Evolutionary conservation across 2,797 vertebrate genomes (phyloP), one percentile per base, ranked within the genome.

Genomic region (Urophycis tenuis): DNA sequence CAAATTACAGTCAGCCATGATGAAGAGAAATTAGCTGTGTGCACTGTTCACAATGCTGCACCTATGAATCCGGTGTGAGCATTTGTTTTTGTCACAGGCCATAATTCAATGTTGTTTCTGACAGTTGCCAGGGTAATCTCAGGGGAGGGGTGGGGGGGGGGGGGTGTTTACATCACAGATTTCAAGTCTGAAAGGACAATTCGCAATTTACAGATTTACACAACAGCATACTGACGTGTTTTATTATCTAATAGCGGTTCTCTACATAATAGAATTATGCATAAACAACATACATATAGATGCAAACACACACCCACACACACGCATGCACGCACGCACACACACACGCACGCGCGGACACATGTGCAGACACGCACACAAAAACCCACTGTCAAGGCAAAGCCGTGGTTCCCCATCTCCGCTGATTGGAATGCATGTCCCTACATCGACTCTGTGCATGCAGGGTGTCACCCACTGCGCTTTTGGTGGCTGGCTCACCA

Each of bases 401-500:
- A n/a, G n/a, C n/a, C n/a, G n/a, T n/a, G n/a, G n/a, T n/a, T 1
- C 11, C 36, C 11, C 36, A 39, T 39, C 8, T 39, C 36, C 36
- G 10, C 14, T 39, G 36, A 39, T 39, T 39, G 36, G 14, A 10
- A 39, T 14, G 10, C 10, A 15, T 41, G 39, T 41, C 39, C 39
- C 17, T 41, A 41, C 39, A 41, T 3, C 22, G 5, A 25, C 60
- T 64, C 22, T 64, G 22, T 11, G 60, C 60, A 64, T 64, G 60
- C 78, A 71, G 74, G 72, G 77, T 36, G 72, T 41, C 25, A 49
- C 14, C 31, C 30, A 22, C 12, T n/a, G 15, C 17, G 49, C n/a
- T 77, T 79, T 41, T 15, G 39, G 86, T 87, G 85, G 83, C 85
- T 90, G 85, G 89, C 87, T 91, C 91, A 90, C 83, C 85, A 83